A percentile compares a stretch with the other conserved stretches of the same genome.
Evolutionary conservation across 2,888 invertebrate species (phyloP).

Genomic region (Isoperla grammatica): DNA sequence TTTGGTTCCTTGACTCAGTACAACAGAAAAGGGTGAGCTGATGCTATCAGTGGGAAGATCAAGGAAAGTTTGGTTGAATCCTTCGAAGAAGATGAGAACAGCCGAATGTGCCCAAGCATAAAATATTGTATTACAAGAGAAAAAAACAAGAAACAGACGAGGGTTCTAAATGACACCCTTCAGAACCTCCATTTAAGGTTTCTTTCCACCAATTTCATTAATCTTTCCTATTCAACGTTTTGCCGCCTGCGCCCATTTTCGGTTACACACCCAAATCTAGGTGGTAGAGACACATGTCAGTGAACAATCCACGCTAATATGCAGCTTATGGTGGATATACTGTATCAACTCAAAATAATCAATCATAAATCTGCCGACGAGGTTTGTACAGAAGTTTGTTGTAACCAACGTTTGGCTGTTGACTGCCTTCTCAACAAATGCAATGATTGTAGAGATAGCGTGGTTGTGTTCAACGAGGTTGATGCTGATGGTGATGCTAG

Average conservation of each 20-base stretch:
- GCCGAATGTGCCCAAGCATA: slow-evolving; percentile 35
- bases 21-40: no score
- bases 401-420: slow-evolving; percentile 17
- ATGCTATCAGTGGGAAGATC: no score
- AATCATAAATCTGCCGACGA: slow-evolving; percentile 5
- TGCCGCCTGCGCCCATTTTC: slow-evolving; percentile 35
- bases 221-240: slow-evolving; percentile 27
- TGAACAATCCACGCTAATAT: slow-evolving; percentile 23
- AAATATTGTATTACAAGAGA: slow-evolving; percentile 35
- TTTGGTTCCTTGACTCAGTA: no score
- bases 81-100: slow-evolving; percentile 36
- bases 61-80: no score
- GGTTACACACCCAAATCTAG: no score
- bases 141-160: slow-evolving; percentile 33
- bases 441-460: slow-evolving; percentile 8
- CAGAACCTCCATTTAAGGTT: slow-evolving; percentile 35
- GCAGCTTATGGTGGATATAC: slow-evolving; percentile 17
- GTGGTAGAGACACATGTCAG: no score
- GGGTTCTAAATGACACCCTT: slow-evolving; percentile 34
- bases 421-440: slow-evolving; percentile 21
- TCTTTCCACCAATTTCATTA: slow-evolving; percentile 20
- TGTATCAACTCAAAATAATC: slow-evolving; percentile 16
- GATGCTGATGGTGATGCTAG: no score
- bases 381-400: slow-evolving; percentile 15
- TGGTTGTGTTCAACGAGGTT: slow-evolving; percentile 11